phyloP scores from a whole-genome alignment of 2,797 vertebrate genomes.

The Sebastes hubbsi region DNA sequence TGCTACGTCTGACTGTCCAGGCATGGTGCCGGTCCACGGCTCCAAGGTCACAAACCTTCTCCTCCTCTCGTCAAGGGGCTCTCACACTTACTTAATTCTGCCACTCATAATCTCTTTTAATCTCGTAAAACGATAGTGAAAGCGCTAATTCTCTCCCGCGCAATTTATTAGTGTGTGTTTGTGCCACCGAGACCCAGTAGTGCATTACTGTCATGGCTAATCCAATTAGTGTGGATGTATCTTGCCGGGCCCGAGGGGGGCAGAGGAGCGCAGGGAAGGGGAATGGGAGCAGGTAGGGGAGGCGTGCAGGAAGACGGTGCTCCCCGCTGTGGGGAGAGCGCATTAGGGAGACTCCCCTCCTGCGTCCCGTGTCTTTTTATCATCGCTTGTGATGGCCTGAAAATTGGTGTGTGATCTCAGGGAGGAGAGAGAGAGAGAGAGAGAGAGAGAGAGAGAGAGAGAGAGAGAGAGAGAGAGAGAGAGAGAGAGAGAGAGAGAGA shows the following conservation, averaged over 20 bases:
- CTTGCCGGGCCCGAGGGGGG: slow-evolving; percentile 42
- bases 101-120: slow-evolving; percentile 88
- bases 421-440: slow-evolving; percentile 23
- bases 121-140: slow-evolving; percentile 83
- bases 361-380: slow-evolving; percentile 58
- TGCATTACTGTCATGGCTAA: slow-evolving; percentile 87
- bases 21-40: slow-evolving; percentile 56
- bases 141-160: slow-evolving; percentile 84
- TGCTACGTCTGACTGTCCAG: slow-evolving; percentile 67
- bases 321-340: slow-evolving; percentile 63
- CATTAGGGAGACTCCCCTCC: slow-evolving; percentile 65
- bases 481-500: slow-evolving; percentile 16
- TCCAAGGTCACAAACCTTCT: slow-evolving; percentile 70
- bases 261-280: slow-evolving; percentile 17
- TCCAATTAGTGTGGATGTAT: slow-evolving; percentile 90
- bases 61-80: slow-evolving; percentile 65
- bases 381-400: slow-evolving; percentile 49
- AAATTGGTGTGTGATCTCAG: slow-evolving; percentile 59
- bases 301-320: slow-evolving; percentile 11
- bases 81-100: slow-evolving; percentile 83
- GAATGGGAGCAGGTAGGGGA: slow-evolving; percentile 40
- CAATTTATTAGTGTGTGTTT: slow-evolving; percentile 89
- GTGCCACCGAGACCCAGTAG: slow-evolving; percentile 80
- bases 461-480: slow-evolving; percentile 27
- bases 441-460: slow-evolving; percentile 18